Base-by-base conservation (phyloP, 2,113 vertebrate species). In the Empidonax alnorum region DNA sequence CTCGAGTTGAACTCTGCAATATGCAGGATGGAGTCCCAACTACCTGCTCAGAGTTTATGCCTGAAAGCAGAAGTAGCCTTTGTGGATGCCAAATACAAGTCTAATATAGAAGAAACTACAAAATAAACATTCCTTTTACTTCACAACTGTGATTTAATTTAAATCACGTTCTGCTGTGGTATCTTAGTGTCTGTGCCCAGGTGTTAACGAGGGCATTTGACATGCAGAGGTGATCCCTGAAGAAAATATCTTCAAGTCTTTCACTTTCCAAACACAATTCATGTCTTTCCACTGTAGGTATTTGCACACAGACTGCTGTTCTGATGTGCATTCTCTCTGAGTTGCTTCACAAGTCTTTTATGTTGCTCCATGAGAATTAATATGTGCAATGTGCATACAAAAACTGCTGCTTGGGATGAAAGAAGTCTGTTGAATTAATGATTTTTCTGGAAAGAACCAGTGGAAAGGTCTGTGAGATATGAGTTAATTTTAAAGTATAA, bases 131-230 rank as follows among this genome's bases (percentile, higher is more conserved):
- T 30, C 9, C 7, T 74, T 53, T 78, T 78, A 44, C 93, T 95
- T 96, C 61, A 46, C 66, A 86, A 84, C 55, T 39, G 50, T 59
- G 84, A 49, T 10, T 86, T 73, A n/a, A 89, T 82, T 89, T 56
- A 24, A 79, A 41, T 86, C 8, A 37, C 63, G 19, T 71, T 86
- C 2, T 46, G 69, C 35, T 92, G 47, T 49, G 63, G 39, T 86
- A 10, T 67, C 91, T 58, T 37, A 52, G 56, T 86, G 18, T 77
- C 76, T 92, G 52, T 0, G 2, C 73, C 72, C 80, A 84, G 86
- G 83, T 90, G 86, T 74, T 93, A 90, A 96, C 84, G 66, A 84
- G 72, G 56, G 58, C 87, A 89, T 90, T 24, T 55, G 76, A 72
- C 66, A 37, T 56, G 61, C 61, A 92, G 83, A 61, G 65, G 30